Percentiles rank a stretch among this genome's conserved stretches.
These are phyloP conservation scores for Hemiprocne comata DNA, from an alignment of 2,113 vertebrate genomes.

Conservation along the genomic window DNA sequence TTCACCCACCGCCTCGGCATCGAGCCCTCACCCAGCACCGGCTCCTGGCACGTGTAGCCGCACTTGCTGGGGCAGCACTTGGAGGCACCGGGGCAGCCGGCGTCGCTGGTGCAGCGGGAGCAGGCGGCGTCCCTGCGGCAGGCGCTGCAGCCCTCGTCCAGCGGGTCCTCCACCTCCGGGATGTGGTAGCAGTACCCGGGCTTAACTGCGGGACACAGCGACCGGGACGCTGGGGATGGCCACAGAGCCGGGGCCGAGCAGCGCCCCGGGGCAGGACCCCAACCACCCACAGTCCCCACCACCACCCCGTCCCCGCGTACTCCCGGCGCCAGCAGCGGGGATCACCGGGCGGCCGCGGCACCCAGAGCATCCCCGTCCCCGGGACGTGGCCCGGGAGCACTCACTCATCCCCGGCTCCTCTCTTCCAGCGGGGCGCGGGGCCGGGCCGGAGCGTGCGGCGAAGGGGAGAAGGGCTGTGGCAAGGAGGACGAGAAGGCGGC, in stretches of 20 bases:
- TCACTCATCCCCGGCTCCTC: background rate
- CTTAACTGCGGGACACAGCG: background rate
- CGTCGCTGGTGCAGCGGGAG: background rate
- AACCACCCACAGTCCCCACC: accelerated
- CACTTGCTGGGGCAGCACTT: conserved; percentile 68
- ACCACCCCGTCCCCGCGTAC: accelerated
- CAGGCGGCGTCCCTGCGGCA: background rate
- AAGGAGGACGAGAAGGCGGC: background rate
- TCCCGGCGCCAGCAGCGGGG: background rate
- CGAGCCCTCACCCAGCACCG: conserved; percentile 23
- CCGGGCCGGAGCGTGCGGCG: accelerated
- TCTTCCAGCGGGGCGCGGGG: accelerated
- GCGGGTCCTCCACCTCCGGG: background rate
- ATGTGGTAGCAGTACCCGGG: conserved; percentile 51
- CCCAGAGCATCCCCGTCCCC: background rate
- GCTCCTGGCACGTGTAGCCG: conserved; percentile 46
- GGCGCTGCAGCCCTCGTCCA: background rate
- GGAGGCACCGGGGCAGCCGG: background rate
- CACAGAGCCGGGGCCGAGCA: background rate
- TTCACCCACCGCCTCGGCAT: accelerated
- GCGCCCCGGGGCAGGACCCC: background rate
- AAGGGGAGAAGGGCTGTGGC: background rate
- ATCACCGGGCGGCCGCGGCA: accelerated
- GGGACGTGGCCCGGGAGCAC: accelerated
- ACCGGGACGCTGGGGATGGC: accelerated